Evolutionary conservation across 2,113 vertebrate genomes (phyloP), one percentile per base, ranked within the genome.

Genomic region (Lepus timidus): DNA sequence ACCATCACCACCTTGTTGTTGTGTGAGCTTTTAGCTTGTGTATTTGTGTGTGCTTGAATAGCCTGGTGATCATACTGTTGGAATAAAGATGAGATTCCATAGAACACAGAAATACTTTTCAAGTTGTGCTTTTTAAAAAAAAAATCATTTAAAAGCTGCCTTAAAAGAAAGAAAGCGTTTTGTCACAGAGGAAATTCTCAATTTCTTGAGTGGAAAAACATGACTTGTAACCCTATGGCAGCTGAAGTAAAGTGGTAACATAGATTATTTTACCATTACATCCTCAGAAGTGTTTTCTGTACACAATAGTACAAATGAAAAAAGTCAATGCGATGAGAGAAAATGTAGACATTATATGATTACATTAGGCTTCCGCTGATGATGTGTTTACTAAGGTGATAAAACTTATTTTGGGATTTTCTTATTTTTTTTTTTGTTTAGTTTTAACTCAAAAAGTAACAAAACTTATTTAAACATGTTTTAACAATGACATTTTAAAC

Each of bases 361-460:
- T 44, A 36, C 27, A 39, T 29, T 70, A 52, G 16, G 58, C 29
- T 65, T 94, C 25, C 11, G 36, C 25, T 29, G 10, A 31, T 73
- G 29, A 6, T 79, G 67, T 79, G 33, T 83, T 89, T 91, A 82
- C 2, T 36, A 68, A 92, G 0, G 6, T 85, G 20, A 11, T 14
- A 87, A 84, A 73, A 73, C 70, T 85, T 95, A 22, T 92, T 75
- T 51, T 64, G 25, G 1, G 5, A 90, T 33, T 71, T 86, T 86
- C 29, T 78, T 52, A 29, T 78, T 76, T 51, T 4, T 29, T n/a
- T n/a, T n/a, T 65, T 71, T 44, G 12, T 65, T 65, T 29, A 49
- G 16, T 75, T 58, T 44, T 87, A 67, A 0, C 6, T 83, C 6
- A 74, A 29, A 71, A 73, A 92, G 44, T 33, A 29, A 67, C 14